Conservation (phyloP, 2,797 vertebrate species). For the Furcifer pardalis region DNA sequence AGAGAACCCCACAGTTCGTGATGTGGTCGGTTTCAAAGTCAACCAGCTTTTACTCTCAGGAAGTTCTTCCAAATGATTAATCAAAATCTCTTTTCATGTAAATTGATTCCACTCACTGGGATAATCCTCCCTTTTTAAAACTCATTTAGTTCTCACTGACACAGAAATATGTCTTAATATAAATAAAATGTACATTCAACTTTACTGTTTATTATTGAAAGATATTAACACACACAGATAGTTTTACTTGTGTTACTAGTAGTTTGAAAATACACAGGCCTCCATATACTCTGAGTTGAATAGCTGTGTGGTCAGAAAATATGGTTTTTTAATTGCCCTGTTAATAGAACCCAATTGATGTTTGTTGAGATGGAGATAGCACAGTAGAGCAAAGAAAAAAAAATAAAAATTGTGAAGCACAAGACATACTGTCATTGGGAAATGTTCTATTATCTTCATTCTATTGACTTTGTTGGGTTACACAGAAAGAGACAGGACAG, state of each 20-base stretch:
- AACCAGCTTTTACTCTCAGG: too few relatives aligned
- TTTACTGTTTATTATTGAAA: not conserved
- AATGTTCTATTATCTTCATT: not conserved
- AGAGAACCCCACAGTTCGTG: too few relatives aligned
- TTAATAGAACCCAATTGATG: rapidly evolving
- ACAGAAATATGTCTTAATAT: not conserved
- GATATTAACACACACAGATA: not conserved
- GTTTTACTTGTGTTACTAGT: not conserved
- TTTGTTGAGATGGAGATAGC: not conserved
- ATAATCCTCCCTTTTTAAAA: not conserved
- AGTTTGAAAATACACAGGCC: conserved; percentile 8
- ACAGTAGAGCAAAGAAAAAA: not conserved
- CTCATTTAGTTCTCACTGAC: not conserved
- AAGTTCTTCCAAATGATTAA: too few relatives aligned
- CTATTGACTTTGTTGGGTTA: not conserved
- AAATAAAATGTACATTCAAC: not conserved
- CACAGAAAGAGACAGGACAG: too few relatives aligned
- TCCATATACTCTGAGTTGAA: not conserved
- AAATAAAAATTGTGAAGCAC: rapidly evolving
- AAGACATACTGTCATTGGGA: not conserved
- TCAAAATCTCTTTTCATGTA: too few relatives aligned
- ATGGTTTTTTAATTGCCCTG: conserved; percentile 8
- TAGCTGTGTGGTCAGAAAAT: not conserved
- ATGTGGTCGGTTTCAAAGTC: too few relatives aligned
- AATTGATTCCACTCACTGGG: not conserved